phyloP scores from a whole-genome alignment of 2,797 vertebrate genomes.

The Somateria mollissima region DNA sequence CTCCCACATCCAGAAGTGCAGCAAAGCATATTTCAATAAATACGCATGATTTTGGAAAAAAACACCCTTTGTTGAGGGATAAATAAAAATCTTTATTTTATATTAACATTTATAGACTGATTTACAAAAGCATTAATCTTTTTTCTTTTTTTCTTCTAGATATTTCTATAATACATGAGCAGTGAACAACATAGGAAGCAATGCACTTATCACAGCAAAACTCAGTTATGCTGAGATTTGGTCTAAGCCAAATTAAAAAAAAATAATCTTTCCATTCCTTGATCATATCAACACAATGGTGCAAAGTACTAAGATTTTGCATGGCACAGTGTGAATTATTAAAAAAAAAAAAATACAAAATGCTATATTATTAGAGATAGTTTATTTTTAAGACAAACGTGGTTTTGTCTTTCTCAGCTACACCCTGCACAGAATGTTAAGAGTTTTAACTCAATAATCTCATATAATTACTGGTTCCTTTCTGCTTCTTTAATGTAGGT shows the following conservation, averaged over 20 bases:
- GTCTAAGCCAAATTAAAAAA: neutral
- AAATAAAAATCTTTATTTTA: neutral
- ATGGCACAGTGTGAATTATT: neutral
- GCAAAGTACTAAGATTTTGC: neutral
- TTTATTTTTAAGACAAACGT: neutral
- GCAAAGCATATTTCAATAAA: neutral
- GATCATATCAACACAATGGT: neutral
- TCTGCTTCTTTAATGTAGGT: slow-evolving; percentile 10
- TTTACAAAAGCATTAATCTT: neutral
- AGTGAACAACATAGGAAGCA: neutral
- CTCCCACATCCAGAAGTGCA: neutral
- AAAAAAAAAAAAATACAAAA: neutral
- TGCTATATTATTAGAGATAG: neutral
- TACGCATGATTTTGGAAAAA: fast-evolving
- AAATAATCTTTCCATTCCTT: neutral
- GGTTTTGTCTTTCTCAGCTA: slow-evolving; percentile 13
- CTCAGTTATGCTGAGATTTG: neutral
- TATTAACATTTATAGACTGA: neutral
- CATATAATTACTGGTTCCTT: slow-evolving; percentile 46
- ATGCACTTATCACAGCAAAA: neutral
- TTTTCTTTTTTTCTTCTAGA: neutral
- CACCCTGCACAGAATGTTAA: neutral
- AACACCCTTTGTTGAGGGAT: neutral
- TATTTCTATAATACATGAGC: neutral
- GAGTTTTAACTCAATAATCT: slow-evolving; percentile 32